Percentiles rank a stretch among this genome's conserved stretches.
Conservation (phyloP, 2,888 invertebrate genomes). For the Scelioninae gen. 1 region DNA sequence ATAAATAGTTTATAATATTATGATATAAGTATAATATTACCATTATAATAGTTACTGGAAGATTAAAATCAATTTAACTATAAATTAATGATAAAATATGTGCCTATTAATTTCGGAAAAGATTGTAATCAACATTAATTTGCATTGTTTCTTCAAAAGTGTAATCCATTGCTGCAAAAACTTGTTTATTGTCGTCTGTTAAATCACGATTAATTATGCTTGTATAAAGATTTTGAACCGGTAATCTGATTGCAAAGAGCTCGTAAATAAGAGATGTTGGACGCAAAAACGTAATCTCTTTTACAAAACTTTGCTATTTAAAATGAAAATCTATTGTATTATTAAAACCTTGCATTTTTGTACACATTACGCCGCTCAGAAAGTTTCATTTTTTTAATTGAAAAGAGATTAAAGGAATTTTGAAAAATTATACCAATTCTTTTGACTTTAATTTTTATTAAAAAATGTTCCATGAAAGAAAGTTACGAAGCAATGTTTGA, state of each 20-base stretch:
- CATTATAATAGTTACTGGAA: no score
- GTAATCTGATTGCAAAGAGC: not conserved
- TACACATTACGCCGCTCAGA: not conserved
- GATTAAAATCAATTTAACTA: no score
- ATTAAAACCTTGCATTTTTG: not conserved
- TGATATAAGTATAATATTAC: no score
- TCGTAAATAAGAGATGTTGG: not conserved
- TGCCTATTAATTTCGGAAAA: no score
- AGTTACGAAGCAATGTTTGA: slow-evolving; percentile 14
- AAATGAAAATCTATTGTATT: not conserved
- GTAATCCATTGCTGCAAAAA: no score
- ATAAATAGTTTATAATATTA: no score
- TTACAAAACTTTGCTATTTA: not conserved
- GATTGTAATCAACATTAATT: no score
- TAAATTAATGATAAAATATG: no score
- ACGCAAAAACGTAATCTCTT: not conserved
- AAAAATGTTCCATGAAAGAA: slow-evolving; percentile 26
- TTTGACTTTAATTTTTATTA: slow-evolving; percentile 17
- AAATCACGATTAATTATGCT: not conserved
- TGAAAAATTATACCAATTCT: not conserved
- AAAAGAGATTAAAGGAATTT: not conserved
- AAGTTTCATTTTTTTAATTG: not conserved
- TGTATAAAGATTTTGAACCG: not conserved
- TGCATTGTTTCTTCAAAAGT: no score
- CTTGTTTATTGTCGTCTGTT: not conserved